A percentile compares a stretch with the other conserved stretches of the same genome.
Conservation (phyloP, 2,113 vertebrate species). For the Lophius piscatorius region DNA sequence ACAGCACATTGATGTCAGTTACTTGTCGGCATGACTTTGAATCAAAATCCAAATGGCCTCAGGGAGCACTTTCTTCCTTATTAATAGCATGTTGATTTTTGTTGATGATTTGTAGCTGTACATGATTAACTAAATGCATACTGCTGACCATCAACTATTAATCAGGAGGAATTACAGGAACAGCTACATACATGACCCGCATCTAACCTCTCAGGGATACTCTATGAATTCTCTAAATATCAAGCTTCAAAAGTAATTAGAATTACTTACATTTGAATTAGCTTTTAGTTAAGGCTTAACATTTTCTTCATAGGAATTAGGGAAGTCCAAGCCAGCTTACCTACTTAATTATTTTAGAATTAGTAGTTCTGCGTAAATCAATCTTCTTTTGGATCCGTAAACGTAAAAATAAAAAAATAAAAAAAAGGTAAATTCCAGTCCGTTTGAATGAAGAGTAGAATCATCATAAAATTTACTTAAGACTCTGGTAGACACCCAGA, state of each 20-base stretch:
- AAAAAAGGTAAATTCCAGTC: too few species aligned
- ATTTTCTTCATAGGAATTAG: too few species aligned
- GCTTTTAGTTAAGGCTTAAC: too few species aligned
- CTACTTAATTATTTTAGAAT: too few species aligned
- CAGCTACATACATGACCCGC: constrained; percentile 5
- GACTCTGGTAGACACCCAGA: too few species aligned
- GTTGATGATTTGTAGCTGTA: constrained; percentile 38
- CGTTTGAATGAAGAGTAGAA: too few species aligned
- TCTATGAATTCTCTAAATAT: background rate
- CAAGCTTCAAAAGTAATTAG: background rate
- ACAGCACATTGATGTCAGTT: constrained; percentile 53
- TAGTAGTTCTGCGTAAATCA: too few species aligned
- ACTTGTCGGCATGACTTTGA: constrained; percentile 47
- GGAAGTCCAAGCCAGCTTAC: too few species aligned
- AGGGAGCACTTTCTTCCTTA: constrained; percentile 38
- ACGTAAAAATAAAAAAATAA: too few species aligned
- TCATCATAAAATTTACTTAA: too few species aligned
- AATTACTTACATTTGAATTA: too few species aligned
- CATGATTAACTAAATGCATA: constrained; percentile 44
- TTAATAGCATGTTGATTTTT: constrained; percentile 44
- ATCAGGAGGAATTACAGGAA: constrained; percentile 36
- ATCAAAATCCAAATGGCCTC: constrained; percentile 63
- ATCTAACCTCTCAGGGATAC: constrained; percentile 3
- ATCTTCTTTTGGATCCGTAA: too few species aligned
- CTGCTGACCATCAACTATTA: constrained; percentile 28